Conservation (phyloP, 2,113 vertebrate genomes). For the Syngnathus scovelli region DNA sequence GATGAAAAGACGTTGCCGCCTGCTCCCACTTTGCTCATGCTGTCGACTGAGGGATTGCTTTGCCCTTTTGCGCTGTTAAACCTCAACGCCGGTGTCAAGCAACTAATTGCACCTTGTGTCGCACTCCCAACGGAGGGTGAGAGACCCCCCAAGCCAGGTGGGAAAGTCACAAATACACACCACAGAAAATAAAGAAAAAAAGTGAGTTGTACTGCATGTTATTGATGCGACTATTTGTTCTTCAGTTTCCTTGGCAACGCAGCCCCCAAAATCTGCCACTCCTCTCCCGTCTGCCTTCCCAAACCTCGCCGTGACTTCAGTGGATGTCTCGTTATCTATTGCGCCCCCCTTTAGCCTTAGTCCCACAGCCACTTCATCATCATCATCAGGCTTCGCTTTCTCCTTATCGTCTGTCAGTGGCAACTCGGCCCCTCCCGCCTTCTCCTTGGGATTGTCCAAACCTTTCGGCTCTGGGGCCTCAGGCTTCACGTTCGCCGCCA, state of each 20-base stretch:
- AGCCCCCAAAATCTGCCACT: conserved; percentile 31
- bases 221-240: background rate
- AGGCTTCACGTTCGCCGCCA: conserved; percentile 36
- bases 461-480: conserved; percentile 54
- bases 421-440: conserved; percentile 38
- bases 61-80: conserved; percentile 93
- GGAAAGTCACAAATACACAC: background rate
- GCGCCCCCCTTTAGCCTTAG: conserved; percentile 41
- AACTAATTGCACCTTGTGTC: conserved; percentile 64
- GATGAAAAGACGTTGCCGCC: conserved; percentile 85
- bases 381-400: conserved; percentile 63
- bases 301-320: conserved; percentile 22
- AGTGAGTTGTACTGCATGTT: background rate
- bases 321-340: conserved; percentile 14
- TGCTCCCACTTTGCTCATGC: conserved; percentile 82
- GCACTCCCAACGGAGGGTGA: conserved; percentile 75
- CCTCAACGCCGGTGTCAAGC: conserved; percentile 76
- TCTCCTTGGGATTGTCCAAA: conserved; percentile 66
- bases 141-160: conserved; percentile 76
- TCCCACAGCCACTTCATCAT: conserved; percentile 31
- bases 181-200: background rate
- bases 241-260: conserved; percentile 43
- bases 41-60: conserved; percentile 90
- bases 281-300: conserved; percentile 31
- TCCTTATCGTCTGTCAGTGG: conserved; percentile 35